Percentiles rank a stretch among this genome's conserved stretches.
Evolutionary conservation across 1,140 invertebrate genomes (phyloP).

Genomic region (Atta texana): DNA sequence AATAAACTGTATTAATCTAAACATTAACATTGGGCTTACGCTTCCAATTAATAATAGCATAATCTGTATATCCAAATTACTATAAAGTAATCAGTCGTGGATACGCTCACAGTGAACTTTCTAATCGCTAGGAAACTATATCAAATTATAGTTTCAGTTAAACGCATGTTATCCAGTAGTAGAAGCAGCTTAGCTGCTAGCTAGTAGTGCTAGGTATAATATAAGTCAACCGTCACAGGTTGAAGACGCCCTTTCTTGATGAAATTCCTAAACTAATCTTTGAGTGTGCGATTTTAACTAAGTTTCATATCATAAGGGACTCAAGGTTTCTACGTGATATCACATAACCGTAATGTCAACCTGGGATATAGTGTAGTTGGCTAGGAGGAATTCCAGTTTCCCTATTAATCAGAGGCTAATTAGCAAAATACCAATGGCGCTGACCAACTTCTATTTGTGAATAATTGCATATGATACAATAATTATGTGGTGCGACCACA

Average conservation of each 20-base stretch:
- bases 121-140: conserved; percentile 49
- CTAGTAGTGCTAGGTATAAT: conserved; percentile 14
- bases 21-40: neutral
- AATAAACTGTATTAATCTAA: neutral
- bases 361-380: neutral
- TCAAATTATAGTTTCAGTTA: conserved; percentile 54
- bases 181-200: neutral
- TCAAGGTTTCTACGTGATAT: neutral
- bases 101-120: conserved; percentile 22
- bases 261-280: conserved; percentile 55
- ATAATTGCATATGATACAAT: conserved; percentile 35
- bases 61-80: conserved; percentile 21
- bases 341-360: conserved; percentile 19
- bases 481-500: neutral
- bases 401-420: conserved; percentile 38
- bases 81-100: neutral
- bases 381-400: conserved; percentile 44
- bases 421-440: conserved; percentile 48
- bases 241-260: conserved; percentile 16
- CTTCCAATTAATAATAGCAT: neutral
- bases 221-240: conserved; percentile 24
- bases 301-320: conserved; percentile 35
- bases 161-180: conserved; percentile 41
- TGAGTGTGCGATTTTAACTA: conserved; percentile 54
- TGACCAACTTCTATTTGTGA: conserved; percentile 25